phyloP scores from a whole-genome alignment of 2,113 vertebrate species.

The Phasianus colchicus region DNA sequence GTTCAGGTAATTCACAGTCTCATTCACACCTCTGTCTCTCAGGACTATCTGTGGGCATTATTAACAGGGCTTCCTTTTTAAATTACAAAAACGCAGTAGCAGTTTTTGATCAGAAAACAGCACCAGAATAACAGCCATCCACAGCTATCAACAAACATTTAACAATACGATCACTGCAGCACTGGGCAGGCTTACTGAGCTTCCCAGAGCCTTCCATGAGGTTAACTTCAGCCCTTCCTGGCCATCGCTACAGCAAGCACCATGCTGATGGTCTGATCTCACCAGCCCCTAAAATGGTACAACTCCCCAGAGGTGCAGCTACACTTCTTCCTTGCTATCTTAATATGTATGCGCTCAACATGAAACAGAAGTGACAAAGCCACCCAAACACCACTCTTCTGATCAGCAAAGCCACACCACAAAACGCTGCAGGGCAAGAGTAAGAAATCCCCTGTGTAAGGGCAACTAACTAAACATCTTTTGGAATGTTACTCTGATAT shows the following conservation, averaged over 20 bases:
- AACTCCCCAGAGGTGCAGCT: background rate
- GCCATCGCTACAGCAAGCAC: background rate
- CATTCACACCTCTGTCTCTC: background rate
- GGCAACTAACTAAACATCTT: background rate
- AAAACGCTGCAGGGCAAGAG: background rate
- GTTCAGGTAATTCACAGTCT: background rate
- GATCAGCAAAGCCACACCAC: background rate
- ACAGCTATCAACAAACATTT: background rate
- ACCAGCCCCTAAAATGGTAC: background rate
- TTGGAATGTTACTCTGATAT: background rate
- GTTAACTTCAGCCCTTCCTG: background rate
- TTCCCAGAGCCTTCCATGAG: background rate
- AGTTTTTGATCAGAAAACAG: slow-evolving; percentile 41
- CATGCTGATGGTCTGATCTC: background rate
- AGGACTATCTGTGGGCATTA: background rate
- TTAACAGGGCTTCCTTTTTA: background rate
- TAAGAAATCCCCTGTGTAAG: background rate
- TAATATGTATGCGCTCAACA: background rate
- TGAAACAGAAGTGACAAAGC: background rate
- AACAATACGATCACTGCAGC: background rate
- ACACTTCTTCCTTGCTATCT: background rate
- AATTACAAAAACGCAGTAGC: background rate
- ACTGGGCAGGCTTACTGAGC: background rate
- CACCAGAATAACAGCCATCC: background rate
- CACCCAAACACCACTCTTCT: background rate